Percentiles rank a stretch among this genome's conserved stretches.
These are phyloP conservation scores for Urophycis tenuis DNA, from an alignment of 2,797 vertebrate genomes.

Conservation along the genomic window DNA sequence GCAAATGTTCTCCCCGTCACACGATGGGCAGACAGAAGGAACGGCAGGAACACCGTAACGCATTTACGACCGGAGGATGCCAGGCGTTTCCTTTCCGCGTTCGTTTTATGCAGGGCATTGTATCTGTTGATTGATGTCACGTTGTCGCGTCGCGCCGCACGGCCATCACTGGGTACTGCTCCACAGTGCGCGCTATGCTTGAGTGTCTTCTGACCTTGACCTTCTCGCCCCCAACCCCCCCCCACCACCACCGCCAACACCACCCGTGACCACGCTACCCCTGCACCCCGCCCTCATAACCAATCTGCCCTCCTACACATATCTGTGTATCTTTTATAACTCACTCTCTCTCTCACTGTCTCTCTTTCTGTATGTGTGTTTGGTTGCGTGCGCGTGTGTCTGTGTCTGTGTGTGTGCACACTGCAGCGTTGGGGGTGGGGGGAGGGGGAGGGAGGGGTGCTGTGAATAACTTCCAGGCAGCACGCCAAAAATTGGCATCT, in stretches of 20 bases:
- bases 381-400: constrained; percentile 22
- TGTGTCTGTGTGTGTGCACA: constrained; percentile 14
- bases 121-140: constrained; percentile 21
- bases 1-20: background rate
- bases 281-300: background rate
- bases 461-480: constrained; percentile 63
- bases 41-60: background rate
- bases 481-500: constrained; percentile 58
- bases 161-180: background rate
- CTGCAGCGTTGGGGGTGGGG: constrained; percentile 11
- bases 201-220: constrained; percentile 27
- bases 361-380: constrained; percentile 13
- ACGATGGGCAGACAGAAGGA: background rate
- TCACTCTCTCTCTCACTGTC: background rate
- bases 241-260: too few species aligned
- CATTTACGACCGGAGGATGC: background rate
- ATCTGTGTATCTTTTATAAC: background rate
- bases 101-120: background rate
- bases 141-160: constrained; percentile 25
- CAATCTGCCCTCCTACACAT: constrained; percentile 17
- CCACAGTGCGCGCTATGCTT: background rate
- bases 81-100: background rate
- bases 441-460: constrained; percentile 30
- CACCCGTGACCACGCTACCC: constrained; percentile 9
- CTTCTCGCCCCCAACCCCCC: constrained; percentile 19